Base-by-base conservation (phyloP, 2,888 invertebrate species). In the Caenorhabditis becei region DNA sequence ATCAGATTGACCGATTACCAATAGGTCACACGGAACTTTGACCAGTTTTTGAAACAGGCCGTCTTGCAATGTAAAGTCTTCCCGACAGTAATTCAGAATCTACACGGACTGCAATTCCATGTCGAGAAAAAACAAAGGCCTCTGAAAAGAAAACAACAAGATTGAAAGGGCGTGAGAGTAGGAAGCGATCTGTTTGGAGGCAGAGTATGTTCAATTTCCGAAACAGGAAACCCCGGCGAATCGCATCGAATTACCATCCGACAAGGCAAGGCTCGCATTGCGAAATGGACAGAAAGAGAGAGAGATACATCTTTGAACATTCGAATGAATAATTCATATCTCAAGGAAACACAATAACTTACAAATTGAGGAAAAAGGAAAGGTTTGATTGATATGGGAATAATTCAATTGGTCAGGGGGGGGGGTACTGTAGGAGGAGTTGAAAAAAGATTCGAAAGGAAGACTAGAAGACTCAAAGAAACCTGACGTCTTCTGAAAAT, bases 121-220 rank as follows among this genome's bases (percentile, higher is more conserved):
- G n/a, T n/a, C n/a, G n/a, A n/a, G n/a, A n/a, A n/a, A 62, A 20
- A 49, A 20, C 47, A 49, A 65, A 16, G 51, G 51, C 16, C 10
- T 32, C 26, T 51, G 8, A 44, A n/a, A 20, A 65, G 20, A 24
- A 37, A 70, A 69, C 70, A 70, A 61, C 16, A 53, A 49, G 35
- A 51, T 32, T 20, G 37, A n/a, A 20, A n/a, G 18, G 26, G n/a
- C n/a, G n/a, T 8, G 32, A 1, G 65, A n/a, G n/a, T n/a, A n/a
- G n/a, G n/a, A n/a, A 11, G 41, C 10, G 69, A 54, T 69, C 59
- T 69, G 58, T 23, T 69, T 47, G 32, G 44, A 23, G 56, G 58
- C 47, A 41, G 63, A 72, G 72, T 72, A 63, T 72, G 72, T 72
- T 72, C 72, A 72, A 72, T 72, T 72, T 72, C 72, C 72, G 63